phyloP scores from a whole-genome alignment of 2,113 vertebrate genomes.

The Chamaea fasciata region DNA sequence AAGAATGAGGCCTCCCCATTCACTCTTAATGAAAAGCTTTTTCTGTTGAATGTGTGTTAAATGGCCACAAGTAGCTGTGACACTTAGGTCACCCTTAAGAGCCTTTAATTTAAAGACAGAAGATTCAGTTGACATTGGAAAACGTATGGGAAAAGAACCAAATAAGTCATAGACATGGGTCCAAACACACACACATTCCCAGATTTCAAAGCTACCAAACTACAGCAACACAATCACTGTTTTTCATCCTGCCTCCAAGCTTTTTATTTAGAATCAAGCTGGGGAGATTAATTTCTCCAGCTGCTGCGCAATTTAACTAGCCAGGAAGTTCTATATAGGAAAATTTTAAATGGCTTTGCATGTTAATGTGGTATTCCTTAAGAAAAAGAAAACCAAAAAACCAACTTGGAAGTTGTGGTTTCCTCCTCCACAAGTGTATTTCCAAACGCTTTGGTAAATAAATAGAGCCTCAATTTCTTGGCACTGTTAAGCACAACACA shows the following conservation, averaged over 20 bases:
- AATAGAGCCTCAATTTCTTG: neutral
- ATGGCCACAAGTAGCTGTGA: slow-evolving; percentile 32
- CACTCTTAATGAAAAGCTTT: slow-evolving; percentile 18
- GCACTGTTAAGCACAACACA: neutral
- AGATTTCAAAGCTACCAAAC: neutral
- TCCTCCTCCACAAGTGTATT: neutral
- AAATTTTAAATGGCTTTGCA: neutral
- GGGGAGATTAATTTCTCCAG: neutral
- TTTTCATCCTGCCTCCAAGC: neutral
- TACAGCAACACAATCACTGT: neutral
- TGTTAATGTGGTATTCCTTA: neutral
- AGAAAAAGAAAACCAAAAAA: neutral
- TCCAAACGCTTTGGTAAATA: neutral
- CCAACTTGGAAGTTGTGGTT: neutral
- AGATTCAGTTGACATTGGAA: neutral
- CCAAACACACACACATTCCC: neutral
- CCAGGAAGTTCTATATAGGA: neutral
- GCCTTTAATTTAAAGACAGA: slow-evolving; percentile 22
- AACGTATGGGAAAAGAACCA: neutral
- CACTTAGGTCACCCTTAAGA: slow-evolving; percentile 38
- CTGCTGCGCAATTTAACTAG: neutral
- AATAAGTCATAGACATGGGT: neutral
- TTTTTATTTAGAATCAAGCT: neutral
- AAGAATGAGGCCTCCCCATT: slow-evolving; percentile 6
- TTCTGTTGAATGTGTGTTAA: slow-evolving; percentile 6